A percentile compares a stretch with the other conserved stretches of the same genome.
Conservation (phyloP, 53 echinoderm and acorn worm genomes). For the Temnopleurus reevesii region DNA sequence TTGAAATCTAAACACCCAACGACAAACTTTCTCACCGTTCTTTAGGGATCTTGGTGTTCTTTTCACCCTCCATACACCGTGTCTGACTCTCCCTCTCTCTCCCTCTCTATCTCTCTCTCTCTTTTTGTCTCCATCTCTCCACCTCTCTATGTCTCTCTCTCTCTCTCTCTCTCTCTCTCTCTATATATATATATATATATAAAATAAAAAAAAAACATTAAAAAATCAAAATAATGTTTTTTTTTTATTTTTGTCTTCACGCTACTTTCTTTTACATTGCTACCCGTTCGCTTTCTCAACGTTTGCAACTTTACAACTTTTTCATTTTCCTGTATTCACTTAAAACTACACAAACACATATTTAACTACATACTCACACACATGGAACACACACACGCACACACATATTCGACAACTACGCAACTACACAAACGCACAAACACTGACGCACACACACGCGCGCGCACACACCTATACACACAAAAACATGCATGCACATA, state of each 20-base stretch:
- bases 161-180: not conserved
- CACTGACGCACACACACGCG: not conserved
- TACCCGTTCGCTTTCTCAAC: not conserved
- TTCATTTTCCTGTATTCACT: too few relatives aligned
- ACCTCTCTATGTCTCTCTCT: not conserved
- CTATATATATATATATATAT: too few relatives aligned
- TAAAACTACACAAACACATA: too few relatives aligned
- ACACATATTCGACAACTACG: too few relatives aligned
- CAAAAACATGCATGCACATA: not conserved
- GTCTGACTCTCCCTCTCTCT: not conserved
- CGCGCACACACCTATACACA: not conserved
- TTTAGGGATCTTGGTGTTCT: not conserved
- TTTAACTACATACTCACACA: too few relatives aligned
- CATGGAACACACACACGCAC: too few relatives aligned
- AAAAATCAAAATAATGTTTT: too few relatives aligned
- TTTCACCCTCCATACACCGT: not conserved
- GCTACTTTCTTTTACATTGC: not conserved
- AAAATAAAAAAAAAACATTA: too few relatives aligned
- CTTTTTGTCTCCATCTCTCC: not conserved
- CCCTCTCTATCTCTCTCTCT: not conserved
- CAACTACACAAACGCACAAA: not conserved
- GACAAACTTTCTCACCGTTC: conserved; percentile 27
- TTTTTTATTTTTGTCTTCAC: not conserved
- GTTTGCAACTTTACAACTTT: too few relatives aligned
- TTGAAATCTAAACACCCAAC: not conserved